Evolutionary conservation across 1,140 invertebrate genomes (phyloP), one percentile per base, ranked within the genome.

Genomic region (Drosophila repletoides): DNA sequence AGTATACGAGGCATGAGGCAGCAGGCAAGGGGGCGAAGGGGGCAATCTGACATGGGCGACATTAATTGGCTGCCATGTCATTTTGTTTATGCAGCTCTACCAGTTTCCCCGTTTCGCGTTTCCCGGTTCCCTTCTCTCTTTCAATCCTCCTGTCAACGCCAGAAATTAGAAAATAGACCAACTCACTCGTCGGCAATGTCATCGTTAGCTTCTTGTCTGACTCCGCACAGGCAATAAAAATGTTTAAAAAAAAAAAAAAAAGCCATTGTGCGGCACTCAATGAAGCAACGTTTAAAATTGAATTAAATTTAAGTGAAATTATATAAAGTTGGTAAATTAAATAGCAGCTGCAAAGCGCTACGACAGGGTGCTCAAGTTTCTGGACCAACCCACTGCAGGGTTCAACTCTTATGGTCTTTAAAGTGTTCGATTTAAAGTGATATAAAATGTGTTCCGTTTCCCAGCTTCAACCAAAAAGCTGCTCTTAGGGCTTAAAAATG

Each of bases 1-100:
- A 19, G 31, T 36, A 46, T 31, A 10, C 9, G 5, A 10, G 9
- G 6, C 28, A 21, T 4, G 3, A 0, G 10, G 26, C 3, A 6
- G 14, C 1, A 9, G 36, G 34, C n/a, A 14, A 34, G 38, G 21
- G 22, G 56, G 5, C 14, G 15, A 9, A 19, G 21, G 31, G 40
- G 36, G 48, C 24, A 24, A 41, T 17, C 33, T 69, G 70, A 84
- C 77, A 83, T 77, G 79, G 70, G 24, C 56, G 74, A 86, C 80
- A 84, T 86, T 84, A 84, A 86, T 86, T 84, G 79, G 79, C 79
- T 84, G 70, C 65, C 79, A 84, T 86, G 75, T 86, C 79, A 86
- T 68, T 84, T 76, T 74, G 74, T 79, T 84, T 84, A 84, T 84
- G 80, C 63, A 40, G 46, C 28, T 15, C 33, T n/a, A 14, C 10